phyloP scores from a whole-genome alignment of 2,797 vertebrate species.

The Sardinella longiceps region DNA sequence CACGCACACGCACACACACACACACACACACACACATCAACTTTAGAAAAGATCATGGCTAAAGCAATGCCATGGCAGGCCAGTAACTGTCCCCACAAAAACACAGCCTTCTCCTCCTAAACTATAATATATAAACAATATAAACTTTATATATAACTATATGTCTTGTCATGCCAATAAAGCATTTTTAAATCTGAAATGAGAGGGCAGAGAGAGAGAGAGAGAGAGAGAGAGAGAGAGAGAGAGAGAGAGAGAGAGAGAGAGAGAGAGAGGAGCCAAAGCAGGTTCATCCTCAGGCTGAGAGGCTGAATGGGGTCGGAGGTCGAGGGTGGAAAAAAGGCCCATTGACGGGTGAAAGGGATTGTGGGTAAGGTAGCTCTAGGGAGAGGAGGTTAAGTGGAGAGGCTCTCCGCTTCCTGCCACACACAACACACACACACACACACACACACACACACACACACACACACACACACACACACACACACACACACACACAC shows the following conservation, averaged over 20 bases:
- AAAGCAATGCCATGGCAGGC: neutral
- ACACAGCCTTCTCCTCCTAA: neutral
- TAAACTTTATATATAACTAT: no score
- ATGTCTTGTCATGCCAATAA: no score
- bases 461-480: neutral
- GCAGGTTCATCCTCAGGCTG: neutral
- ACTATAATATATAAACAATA: no score
- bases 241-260: neutral
- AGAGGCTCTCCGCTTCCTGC: neutral
- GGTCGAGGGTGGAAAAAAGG: neutral
- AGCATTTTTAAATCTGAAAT: no score
- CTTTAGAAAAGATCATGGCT: neutral
- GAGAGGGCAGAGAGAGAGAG: neutral
- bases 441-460: neutral
- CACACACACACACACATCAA: neutral
- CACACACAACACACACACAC: neutral
- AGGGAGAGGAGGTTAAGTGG: neutral
- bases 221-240: neutral
- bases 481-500: neutral
- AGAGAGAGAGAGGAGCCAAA: neutral
- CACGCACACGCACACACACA: neutral
- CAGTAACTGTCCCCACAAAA: neutral
- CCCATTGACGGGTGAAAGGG: neutral
- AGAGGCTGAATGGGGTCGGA: neutral
- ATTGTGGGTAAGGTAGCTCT: conserved; percentile 17